A percentile compares a stretch with the other conserved stretches of the same genome.
These are phyloP conservation scores for Bruchidius siliquastri DNA, from an alignment of 2,888 invertebrate genomes.

Conservation along the genomic window DNA sequence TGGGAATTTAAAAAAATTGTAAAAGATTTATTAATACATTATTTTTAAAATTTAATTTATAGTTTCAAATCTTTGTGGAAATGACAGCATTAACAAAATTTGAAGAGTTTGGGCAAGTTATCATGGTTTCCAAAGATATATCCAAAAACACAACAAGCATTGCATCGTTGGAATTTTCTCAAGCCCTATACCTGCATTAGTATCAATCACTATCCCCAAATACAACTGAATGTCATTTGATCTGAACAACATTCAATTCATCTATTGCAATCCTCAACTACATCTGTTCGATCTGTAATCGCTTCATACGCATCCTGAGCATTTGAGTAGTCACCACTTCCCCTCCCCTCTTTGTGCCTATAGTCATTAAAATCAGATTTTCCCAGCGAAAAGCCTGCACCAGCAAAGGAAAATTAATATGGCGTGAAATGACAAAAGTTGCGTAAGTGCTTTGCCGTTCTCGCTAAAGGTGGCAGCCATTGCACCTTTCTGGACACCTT, in stretches of 20 bases:
- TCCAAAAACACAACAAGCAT: no score
- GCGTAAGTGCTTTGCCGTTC: constrained; percentile 22
- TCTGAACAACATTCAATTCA: neutral
- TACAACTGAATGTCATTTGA: neutral
- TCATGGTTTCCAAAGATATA: no score
- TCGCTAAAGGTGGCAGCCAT: constrained; percentile 22
- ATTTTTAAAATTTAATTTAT: no score
- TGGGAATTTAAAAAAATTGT: no score
- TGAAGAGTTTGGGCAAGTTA: no score
- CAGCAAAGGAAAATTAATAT: neutral
- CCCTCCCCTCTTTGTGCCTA: constrained; percentile 16
- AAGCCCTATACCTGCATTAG: no score
- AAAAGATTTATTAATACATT: no score
- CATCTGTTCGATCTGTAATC: constrained; percentile 21
- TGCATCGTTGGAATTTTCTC: no score
- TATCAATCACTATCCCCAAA: neutral
- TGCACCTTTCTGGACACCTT: constrained; percentile 16
- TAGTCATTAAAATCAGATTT: constrained; percentile 25
- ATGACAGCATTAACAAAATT: no score
- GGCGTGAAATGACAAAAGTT: constrained; percentile 24
- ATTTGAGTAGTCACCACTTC: constrained; percentile 14
- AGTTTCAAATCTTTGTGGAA: no score
- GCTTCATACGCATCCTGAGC: constrained; percentile 16
- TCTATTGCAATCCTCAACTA: neutral
- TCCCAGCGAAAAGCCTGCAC: constrained; percentile 1